phyloP scores from a whole-genome alignment of 92 coral and sea anemone species.

The Porites cylindrica region DNA sequence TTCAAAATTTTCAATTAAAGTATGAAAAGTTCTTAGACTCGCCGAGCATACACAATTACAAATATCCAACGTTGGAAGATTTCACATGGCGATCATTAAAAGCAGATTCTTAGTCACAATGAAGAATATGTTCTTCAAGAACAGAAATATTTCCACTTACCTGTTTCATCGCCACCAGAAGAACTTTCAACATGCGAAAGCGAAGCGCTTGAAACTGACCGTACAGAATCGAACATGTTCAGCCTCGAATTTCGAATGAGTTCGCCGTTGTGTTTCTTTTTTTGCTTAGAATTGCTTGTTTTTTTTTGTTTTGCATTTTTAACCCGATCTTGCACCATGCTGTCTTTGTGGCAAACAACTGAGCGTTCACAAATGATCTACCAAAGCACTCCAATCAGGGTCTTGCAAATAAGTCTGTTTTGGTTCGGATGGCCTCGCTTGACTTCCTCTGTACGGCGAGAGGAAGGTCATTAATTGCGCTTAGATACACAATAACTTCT shows the following conservation, averaged over 20 bases:
- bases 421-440: not conserved
- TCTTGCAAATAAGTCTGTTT: not conserved
- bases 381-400: constrained; percentile 14
- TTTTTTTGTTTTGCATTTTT: constrained; percentile 28
- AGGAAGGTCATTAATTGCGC: not conserved
- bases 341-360: constrained; percentile 15
- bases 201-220: constrained; percentile 75
- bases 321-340: constrained; percentile 54
- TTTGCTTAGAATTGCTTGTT: constrained; percentile 13
- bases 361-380: constrained; percentile 23
- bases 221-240: constrained; percentile 82
- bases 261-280: constrained; percentile 52
- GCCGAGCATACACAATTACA: not conserved
- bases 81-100: constrained; percentile 1
- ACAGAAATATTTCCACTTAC: constrained; percentile 19
- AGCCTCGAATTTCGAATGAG: constrained; percentile 64
- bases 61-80: not conserved
- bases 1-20: not conserved
- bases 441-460: not conserved
- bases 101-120: not conserved
- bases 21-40: not conserved
- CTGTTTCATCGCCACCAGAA: constrained; percentile 88
- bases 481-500: not conserved
- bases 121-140: not conserved
- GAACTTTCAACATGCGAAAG: constrained; percentile 72